Conservation (phyloP, 2,797 vertebrate species). For the Ispidina picta region DNA sequence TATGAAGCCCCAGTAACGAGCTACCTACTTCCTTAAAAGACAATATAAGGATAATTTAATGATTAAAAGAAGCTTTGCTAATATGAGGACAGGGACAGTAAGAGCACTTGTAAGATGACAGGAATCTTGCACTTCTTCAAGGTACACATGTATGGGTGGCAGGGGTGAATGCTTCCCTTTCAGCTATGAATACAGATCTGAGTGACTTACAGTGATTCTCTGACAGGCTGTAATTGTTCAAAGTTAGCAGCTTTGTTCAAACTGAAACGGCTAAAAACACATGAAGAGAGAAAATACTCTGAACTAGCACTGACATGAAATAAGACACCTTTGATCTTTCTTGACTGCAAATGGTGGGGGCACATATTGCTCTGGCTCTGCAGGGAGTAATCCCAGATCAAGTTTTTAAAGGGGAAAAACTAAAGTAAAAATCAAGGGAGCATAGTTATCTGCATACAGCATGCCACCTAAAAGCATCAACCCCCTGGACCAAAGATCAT, state of each 20-base stretch:
- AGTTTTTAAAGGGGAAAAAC: not conserved
- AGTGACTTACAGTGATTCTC: not conserved
- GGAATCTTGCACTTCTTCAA: not conserved
- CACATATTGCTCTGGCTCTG: not conserved
- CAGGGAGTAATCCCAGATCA: not conserved
- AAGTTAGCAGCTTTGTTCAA: constrained; percentile 46
- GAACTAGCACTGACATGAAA: not conserved
- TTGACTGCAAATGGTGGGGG: not conserved
- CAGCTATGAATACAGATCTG: not conserved
- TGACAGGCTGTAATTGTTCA: constrained; percentile 36
- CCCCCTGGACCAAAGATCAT: not conserved
- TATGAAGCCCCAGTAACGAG: not conserved
- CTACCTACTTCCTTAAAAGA: not conserved
- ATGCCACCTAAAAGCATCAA: not conserved
- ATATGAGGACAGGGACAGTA: not conserved
- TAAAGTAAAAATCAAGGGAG: not conserved
- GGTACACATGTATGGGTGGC: not conserved
- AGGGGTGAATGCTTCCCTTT: not conserved
- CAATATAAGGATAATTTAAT: not conserved
- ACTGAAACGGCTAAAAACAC: constrained; percentile 20
- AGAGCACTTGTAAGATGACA: constrained; percentile 49
- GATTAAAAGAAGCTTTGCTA: not conserved
- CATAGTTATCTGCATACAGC: not conserved
- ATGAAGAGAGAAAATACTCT: not conserved
- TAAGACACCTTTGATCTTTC: not conserved